Base-by-base conservation (phyloP, 2,888 invertebrate genomes). In the Lissonota sp. region DNA sequence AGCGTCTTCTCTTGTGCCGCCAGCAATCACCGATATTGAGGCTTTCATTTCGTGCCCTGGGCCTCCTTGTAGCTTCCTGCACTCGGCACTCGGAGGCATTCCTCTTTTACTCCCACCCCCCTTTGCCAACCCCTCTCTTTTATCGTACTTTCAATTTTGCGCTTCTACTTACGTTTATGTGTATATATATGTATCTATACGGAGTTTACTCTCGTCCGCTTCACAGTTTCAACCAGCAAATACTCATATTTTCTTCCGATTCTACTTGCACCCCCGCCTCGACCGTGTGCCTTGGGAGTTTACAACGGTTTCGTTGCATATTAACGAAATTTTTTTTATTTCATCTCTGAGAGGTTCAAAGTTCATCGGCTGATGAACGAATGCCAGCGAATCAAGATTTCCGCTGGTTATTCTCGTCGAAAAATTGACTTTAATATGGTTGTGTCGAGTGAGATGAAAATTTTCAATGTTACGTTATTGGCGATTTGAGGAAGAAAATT, bases 21-120 rank as follows among this genome's bases (percentile, higher is more conserved):
- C 87, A 89, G 91, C 91, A 92, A 92, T 92, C 92, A 91, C 91
- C 91, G 91, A 92, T 92, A 92, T 92, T 92, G 91, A 92, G 90
- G 90, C 88, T 91, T 92, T 92, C 91, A 91, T 92, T 92, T 92
- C 91, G 88, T 91, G 88, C 89, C 88, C 88, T 88, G 82, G 60
- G 67, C 64, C 80, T 80, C 80, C 80, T 83, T 66, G 76, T 78
- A 84, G 79, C 83, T 82, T 83, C 84, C 82, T 84, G 79, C 84
- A 80, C 80, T 82, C 76, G 73, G 80, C 82, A 79, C 79, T 83
- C 74, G 58, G 75, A 60, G 82, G 69, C 82, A 75, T 76, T 72
- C 57, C 64, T 37, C 51, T 53, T 60, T 10, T 66, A 5, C 62
- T 39, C 37, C 57, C n/a, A n/a, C 57, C 67, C 14, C 53, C 64